Conservation (phyloP, 2,113 vertebrate genomes). For the Sminthopsis crassicaudata region DNA sequence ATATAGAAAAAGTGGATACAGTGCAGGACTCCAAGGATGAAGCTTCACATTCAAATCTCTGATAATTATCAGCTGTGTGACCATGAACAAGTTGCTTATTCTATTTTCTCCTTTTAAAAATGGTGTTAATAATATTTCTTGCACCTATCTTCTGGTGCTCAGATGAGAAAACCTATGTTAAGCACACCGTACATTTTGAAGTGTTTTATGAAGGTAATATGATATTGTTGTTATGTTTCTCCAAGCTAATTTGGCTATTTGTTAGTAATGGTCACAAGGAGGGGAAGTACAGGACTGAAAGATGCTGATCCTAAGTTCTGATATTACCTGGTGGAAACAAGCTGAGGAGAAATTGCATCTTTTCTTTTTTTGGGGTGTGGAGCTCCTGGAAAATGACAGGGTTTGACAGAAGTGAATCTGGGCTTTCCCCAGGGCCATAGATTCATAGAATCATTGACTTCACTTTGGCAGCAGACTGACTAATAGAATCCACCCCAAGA, state of each 20-base stretch:
- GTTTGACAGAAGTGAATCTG: background rate
- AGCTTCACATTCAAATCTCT: background rate
- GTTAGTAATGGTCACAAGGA: background rate
- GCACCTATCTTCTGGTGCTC: background rate
- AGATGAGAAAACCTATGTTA: background rate
- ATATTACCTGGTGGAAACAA: background rate
- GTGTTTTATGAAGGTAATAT: background rate
- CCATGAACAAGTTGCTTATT: background rate
- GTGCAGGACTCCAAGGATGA: background rate
- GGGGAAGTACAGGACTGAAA: conserved; percentile 5
- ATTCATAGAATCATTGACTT: background rate
- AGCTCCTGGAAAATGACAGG: conserved; percentile 43
- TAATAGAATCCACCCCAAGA: conserved; percentile 55
- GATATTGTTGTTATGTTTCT: background rate
- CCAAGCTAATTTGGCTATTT: background rate
- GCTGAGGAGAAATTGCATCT: conserved; percentile 19
- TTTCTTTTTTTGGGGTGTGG: conserved; percentile 43
- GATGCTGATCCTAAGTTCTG: background rate
- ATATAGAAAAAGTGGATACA: background rate
- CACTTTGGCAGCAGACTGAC: conserved; percentile 34
- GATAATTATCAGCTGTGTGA: background rate
- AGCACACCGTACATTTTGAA: background rate
- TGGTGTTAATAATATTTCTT: background rate
- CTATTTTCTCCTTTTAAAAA: background rate
- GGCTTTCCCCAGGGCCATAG: conserved; percentile 62